phyloP scores from a whole-genome alignment of 2,888 invertebrate species.

The Coelogynopora nodosa region DNA sequence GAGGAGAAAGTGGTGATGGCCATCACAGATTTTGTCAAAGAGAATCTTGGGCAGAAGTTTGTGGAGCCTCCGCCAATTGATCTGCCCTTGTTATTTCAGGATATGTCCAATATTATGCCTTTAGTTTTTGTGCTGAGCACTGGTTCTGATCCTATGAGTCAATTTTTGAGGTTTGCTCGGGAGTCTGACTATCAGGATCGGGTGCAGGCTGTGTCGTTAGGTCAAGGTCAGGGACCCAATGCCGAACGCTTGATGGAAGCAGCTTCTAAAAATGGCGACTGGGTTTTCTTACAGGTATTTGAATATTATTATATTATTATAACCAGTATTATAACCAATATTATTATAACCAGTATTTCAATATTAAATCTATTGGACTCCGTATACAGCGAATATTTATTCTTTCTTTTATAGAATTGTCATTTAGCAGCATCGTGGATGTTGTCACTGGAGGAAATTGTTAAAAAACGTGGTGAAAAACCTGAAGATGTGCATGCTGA shows the following conservation, averaged over 20 bases:
- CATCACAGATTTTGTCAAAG: conserved; percentile 74
- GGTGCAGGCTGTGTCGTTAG: conserved; percentile 61
- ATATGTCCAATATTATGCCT: conserved; percentile 67
- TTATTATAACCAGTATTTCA: too few species aligned
- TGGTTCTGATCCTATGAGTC: conserved; percentile 67
- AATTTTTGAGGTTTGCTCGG: conserved; percentile 60
- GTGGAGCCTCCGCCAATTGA: conserved; percentile 77
- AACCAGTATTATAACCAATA: too few species aligned
- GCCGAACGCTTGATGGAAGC: conserved; percentile 61
- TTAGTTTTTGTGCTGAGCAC: conserved; percentile 80
- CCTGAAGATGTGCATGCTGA: conserved; percentile 59
- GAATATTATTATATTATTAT: too few species aligned
- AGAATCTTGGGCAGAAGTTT: conserved; percentile 73
- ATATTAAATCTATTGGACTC: too few species aligned
- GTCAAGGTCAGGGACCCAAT: conserved; percentile 63
- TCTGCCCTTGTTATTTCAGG: conserved; percentile 61
- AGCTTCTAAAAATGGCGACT: conserved; percentile 60
- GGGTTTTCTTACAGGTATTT: conserved; percentile 62
- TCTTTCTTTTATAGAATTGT: conserved; percentile 59
- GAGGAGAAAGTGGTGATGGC: conserved; percentile 69
- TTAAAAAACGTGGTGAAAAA: conserved; percentile 59
- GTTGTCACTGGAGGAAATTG: conserved; percentile 60
- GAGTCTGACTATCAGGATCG: conserved; percentile 59
- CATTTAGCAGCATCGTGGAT: conserved; percentile 63
- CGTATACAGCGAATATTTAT: too few species aligned